Evolutionary conservation across 2,888 invertebrate genomes (phyloP).

Genomic region (Aphodius granarius): DNA sequence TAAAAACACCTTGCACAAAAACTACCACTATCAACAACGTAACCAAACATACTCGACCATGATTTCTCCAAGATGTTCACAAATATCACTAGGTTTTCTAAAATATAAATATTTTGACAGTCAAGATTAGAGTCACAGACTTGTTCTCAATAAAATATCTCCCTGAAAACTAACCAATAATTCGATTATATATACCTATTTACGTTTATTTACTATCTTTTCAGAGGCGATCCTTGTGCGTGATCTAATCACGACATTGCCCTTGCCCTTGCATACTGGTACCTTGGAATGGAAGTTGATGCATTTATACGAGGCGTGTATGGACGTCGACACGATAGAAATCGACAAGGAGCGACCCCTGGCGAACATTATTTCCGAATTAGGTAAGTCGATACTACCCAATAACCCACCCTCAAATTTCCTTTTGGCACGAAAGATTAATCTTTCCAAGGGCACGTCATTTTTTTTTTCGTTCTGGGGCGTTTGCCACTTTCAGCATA

Average conservation of each 20-base stretch:
- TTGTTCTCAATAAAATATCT: neutral
- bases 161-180: neutral
- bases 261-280: constrained; percentile 51
- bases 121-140: neutral
- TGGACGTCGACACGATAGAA: constrained; percentile 56
- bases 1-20: too few species aligned
- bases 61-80: too few species aligned
- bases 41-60: too few species aligned
- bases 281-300: constrained; percentile 61
- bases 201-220: constrained; percentile 35
- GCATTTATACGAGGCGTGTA: constrained; percentile 61
- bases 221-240: constrained; percentile 54
- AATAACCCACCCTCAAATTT: neutral
- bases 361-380: constrained; percentile 51
- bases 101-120: too few species aligned
- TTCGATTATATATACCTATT: constrained; percentile 9
- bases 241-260: constrained; percentile 55
- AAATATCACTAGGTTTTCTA: too few species aligned
- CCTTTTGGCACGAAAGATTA: neutral
- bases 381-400: constrained; percentile 51
- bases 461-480: too few species aligned
- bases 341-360: constrained; percentile 53
- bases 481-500: too few species aligned
- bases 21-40: too few species aligned
- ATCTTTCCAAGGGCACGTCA: neutral